Base-by-base conservation (phyloP, 2,113 vertebrate species). In the Tetrax tetrax region DNA sequence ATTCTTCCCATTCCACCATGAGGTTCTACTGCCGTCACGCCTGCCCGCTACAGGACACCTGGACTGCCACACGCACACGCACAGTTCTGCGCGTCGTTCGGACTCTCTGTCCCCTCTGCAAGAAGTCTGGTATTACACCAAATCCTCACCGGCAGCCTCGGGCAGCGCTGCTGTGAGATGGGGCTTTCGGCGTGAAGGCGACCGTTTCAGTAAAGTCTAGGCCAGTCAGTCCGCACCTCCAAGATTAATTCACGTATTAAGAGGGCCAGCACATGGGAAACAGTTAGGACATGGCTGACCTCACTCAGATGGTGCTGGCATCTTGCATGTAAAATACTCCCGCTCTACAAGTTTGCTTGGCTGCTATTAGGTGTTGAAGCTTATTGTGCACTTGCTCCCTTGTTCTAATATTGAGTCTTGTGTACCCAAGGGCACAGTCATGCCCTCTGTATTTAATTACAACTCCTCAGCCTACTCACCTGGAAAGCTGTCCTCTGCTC, bases 41-140 rank as follows among this genome's bases (percentile, higher is more conserved):
- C 54, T 43, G 27, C 50, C n/a, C 0, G 0, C 63, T 29, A 29
- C 13, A 25, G 57, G 35, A 61, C n/a, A 53, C 37, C 28, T 18
- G n/a, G 23, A n/a, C 31, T 41, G 41, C 45, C 25, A 68, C 1
- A 7, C 0, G 2, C 24, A 29, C 23, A 7, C 0, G 4, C 21
- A 43, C 4, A 68, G 35, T 23, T 68, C 0, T 3, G 33, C 28
- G 23, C 0, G 0, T 29, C 27, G 29, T 61, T 80, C 71, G n/a
- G 20, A 12, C 25, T 38, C 61, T 54, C 16, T 51, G n/a, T n/a
- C 35, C 56, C 25, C 56, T 5, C 29, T 29, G 21, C 37, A 51
- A 22, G 37, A 51, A 70, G 35, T 21, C 68, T 48, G 27, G 16
- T 16, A 35, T 14, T 28, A 45, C 66, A 77, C 6, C 10, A 8